Evolutionary conservation across 1,140 invertebrate species (phyloP), one percentile per base, ranked within the genome.

Genomic region (Formica exsecta): DNA sequence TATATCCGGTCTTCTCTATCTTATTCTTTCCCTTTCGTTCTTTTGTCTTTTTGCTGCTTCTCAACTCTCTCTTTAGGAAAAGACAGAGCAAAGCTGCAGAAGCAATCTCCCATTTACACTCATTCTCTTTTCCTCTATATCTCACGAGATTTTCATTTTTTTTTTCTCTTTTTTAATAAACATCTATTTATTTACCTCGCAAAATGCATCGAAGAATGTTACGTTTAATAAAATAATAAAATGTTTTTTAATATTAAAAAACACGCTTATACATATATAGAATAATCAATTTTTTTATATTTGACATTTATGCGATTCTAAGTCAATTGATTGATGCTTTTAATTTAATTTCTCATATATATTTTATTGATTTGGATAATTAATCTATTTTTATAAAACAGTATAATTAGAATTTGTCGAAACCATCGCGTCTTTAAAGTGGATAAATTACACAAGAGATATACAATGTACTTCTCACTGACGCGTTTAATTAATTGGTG

Each of bases 1-100:
- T 25, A 22, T 74, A 76, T 57, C 44, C 11, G 48, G 29, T 77
- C 41, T 16, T 57, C 74, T 59, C 75, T 25, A 71, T 89, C 73
- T 84, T 66, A 59, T 54, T 64, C 48, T 54, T 61, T 7, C 5
- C 1, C 32, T 57, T 44, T 80, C 64, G n/a, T 59, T 87, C n/a
- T 65, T 81, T 41, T 61, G 29, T n/a, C 59, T 41, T 41, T 41
- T 81, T 59, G 36, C 22, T 32, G 16, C 22, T 38, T 22, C 22
- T 51, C 44, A 44, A 51, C 29, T 19, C 32, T 71, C 22, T 81
- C 36, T 70, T 73, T 36, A 44, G 38, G 38, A 66, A 61, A 32
- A 59, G 51, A 19, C 51, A 22, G 22, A 71, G 68, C 16, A 44
- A 71, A 73, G 19, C 54, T 38, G 79, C 54, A 83, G 29, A 66